These are phyloP conservation scores for Lamproptera curius DNA, from an alignment of 2,888 invertebrate genomes.

Conservation along the genomic window DNA sequence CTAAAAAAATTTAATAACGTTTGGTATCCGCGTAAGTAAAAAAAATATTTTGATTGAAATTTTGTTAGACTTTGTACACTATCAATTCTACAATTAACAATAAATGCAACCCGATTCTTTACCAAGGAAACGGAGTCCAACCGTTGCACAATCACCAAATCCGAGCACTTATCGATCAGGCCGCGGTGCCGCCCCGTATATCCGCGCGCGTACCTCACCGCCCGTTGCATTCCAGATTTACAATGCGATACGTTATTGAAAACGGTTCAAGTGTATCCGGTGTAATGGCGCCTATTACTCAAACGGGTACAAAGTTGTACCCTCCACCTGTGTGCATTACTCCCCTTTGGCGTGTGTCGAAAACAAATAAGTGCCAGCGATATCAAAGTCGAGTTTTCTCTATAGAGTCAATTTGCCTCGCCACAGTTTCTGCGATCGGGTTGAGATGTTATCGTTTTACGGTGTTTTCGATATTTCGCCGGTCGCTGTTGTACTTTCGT, in stretches of 20 bases:
- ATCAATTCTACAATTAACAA: too few relatives aligned
- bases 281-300: constrained; percentile 10
- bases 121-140: background rate
- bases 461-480: constrained; percentile 30
- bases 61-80: too few relatives aligned
- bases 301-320: constrained; percentile 6
- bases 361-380: constrained; percentile 16
- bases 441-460: constrained; percentile 31
- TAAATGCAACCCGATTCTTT: background rate
- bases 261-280: constrained; percentile 7
- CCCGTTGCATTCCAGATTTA: background rate
- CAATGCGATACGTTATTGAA: constrained; percentile 9
- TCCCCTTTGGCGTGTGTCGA: constrained; percentile 11
- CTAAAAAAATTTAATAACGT: too few relatives aligned
- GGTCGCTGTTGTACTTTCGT: constrained; percentile 22
- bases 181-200: background rate
- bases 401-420: too few relatives aligned
- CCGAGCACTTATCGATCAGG: background rate
- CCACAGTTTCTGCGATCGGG: background rate
- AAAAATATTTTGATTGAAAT: too few relatives aligned
- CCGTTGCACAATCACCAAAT: background rate
- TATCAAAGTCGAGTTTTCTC: constrained; percentile 21
- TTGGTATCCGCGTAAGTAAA: too few relatives aligned
- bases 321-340: too few relatives aligned
- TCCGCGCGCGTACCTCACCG: background rate